These are phyloP conservation scores for Caenorhabditis doughertyi DNA, from an alignment of 2,888 invertebrate species.

Conservation along the genomic window DNA sequence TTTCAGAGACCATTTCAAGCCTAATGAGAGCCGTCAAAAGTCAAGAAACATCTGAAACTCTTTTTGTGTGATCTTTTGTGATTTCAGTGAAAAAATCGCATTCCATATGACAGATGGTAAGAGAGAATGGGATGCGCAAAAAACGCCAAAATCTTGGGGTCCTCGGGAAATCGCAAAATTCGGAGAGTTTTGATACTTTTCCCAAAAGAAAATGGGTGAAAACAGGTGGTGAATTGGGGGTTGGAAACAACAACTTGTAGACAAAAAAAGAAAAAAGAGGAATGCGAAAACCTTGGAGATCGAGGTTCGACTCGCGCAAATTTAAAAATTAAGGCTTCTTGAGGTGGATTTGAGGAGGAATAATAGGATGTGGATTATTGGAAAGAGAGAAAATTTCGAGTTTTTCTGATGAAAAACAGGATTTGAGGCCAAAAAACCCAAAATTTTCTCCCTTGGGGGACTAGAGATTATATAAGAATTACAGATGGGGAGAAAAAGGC, in stretches of 20 bases:
- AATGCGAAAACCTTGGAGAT: constrained; percentile 61
- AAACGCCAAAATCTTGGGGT: constrained; percentile 49
- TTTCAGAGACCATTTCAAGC: constrained; percentile 12
- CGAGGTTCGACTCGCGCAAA: constrained; percentile 53
- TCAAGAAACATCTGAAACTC: background rate
- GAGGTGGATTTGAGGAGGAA: background rate
- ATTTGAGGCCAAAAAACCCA: background rate
- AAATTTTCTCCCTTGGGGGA: background rate
- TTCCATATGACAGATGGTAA: constrained; percentile 23
- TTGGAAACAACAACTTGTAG: background rate
- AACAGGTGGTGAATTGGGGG: background rate
- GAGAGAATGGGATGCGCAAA: constrained; percentile 24
- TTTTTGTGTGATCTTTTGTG: constrained; percentile 13
- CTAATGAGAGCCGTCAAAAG: constrained; percentile 38
- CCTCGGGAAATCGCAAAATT: constrained; percentile 39
- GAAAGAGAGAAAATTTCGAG: background rate
- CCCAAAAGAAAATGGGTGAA: background rate
- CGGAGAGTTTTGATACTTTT: background rate
- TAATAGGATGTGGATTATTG: background rate
- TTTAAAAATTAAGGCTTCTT: constrained; percentile 60
- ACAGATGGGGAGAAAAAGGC: background rate
- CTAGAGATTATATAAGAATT: background rate
- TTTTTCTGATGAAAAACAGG: background rate
- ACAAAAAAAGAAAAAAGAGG: constrained; percentile 13
- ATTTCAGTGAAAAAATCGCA: constrained; percentile 56